A percentile compares a stretch with the other conserved stretches of the same genome.
Conservation (phyloP, 2,888 invertebrate genomes). For the Lithosia quadra region DNA sequence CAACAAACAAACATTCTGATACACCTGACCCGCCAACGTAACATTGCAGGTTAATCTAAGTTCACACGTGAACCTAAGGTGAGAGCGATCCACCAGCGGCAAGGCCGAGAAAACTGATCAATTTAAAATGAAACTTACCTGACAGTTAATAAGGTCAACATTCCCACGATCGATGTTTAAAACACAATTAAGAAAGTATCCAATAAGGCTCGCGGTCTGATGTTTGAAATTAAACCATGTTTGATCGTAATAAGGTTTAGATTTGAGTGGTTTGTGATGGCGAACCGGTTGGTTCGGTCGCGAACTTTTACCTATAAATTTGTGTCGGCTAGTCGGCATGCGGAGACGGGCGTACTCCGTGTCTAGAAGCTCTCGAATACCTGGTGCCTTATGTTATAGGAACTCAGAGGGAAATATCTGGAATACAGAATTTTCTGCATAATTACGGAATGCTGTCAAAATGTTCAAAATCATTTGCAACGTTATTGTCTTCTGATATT, state of each 20-base stretch:
- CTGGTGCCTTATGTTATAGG: conserved; percentile 62
- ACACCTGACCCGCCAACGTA: conserved; percentile 75
- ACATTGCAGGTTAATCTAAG: conserved; percentile 82
- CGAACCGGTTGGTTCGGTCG: conserved; percentile 83
- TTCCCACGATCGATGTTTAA: conserved; percentile 70
- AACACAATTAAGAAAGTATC: conserved; percentile 86
- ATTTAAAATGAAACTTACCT: conserved; percentile 71
- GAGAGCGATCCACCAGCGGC: conserved; percentile 85
- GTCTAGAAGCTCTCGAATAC: conserved; percentile 75
- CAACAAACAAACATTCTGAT: conserved; percentile 61
- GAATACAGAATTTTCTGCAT: conserved; percentile 15
- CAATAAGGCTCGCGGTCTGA: conserved; percentile 68
- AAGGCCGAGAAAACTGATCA: conserved; percentile 78
- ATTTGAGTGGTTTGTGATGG: conserved; percentile 58
- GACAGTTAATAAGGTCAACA: conserved; percentile 75
- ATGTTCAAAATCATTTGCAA: background rate
- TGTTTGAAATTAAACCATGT: conserved; percentile 68
- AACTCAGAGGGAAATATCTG: conserved; percentile 43
- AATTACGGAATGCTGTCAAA: background rate
- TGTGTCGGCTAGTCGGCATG: conserved; percentile 81
- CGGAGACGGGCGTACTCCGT: conserved; percentile 67
- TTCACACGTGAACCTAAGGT: conserved; percentile 86
- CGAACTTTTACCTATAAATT: conserved; percentile 88
- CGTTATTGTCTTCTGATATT: too few species aligned
- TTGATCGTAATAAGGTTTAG: conserved; percentile 60